Evolutionary conservation across 2,113 vertebrate species (phyloP).

Genomic region (Lampris incognitus): DNA sequence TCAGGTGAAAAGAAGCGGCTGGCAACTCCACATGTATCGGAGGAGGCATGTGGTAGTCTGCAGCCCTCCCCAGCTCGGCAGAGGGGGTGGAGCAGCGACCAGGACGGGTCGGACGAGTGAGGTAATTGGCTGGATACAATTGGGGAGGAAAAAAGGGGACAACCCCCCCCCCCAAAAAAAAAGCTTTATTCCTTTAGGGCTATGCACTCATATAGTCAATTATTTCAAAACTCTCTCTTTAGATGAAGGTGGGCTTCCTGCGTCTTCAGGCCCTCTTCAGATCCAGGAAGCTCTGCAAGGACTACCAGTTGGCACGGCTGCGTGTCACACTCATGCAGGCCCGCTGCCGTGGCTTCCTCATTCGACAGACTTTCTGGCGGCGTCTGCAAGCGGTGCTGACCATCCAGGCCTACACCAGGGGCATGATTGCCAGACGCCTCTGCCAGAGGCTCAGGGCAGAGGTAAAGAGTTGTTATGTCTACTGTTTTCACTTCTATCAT

Average conservation of each 20-base stretch:
- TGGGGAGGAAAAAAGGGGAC: too few species aligned
- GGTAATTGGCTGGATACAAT: too few species aligned
- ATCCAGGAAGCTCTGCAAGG: conserved; percentile 87
- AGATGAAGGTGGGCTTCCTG: conserved; percentile 94
- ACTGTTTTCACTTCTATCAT: conserved; percentile 56
- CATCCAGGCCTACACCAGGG: conserved; percentile 91
- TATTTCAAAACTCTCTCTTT: background rate
- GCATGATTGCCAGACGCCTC: conserved; percentile 94
- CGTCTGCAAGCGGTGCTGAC: conserved; percentile 93
- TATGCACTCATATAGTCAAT: too few species aligned
- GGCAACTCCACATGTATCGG: too few species aligned
- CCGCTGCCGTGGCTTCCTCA: conserved; percentile 88
- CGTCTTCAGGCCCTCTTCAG: conserved; percentile 93
- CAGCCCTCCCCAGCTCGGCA: too few species aligned
- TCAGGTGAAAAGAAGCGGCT: too few species aligned
- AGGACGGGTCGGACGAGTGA: too few species aligned
- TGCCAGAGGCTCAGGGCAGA: conserved; percentile 91
- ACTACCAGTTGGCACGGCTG: conserved; percentile 87
- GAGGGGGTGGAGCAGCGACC: too few species aligned
- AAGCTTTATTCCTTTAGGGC: too few species aligned
- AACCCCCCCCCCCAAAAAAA: too few species aligned
- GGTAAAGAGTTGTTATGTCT: conserved; percentile 78
- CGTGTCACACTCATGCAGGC: conserved; percentile 89
- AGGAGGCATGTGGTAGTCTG: too few species aligned
- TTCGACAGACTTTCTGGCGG: conserved; percentile 89